phyloP scores from a whole-genome alignment of 2,797 vertebrate genomes.

The Serranus cabrilla region DNA sequence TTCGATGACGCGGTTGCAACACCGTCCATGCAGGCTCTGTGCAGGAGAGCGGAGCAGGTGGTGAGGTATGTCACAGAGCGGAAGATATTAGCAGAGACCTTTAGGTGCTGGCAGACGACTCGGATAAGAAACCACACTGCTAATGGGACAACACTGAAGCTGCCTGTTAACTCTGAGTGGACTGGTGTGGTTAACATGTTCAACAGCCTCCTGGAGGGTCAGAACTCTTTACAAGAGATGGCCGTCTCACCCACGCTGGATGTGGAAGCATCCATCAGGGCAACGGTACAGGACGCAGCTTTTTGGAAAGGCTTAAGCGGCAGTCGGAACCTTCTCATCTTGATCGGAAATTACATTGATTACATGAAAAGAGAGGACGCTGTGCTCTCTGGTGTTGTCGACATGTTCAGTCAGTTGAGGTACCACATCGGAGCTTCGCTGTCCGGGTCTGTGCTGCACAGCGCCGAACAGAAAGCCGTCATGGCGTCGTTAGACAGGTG shows the following conservation, averaged over 20 bases:
- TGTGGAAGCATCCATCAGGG: conserved; percentile 42
- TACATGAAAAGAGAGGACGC: conserved; percentile 59
- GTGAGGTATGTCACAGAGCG: conserved; percentile 38
- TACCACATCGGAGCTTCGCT: conserved; percentile 47
- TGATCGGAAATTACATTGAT: conserved; percentile 59
- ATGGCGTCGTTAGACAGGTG: conserved; percentile 53
- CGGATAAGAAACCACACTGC: conserved; percentile 29
- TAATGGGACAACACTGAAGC: conserved; percentile 28
- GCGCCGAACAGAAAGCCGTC: conserved; percentile 61
- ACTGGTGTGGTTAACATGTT: conserved; percentile 57
- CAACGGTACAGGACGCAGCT: conserved; percentile 49
- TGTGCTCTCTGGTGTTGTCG: conserved; percentile 58
- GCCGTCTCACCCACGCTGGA: conserved; percentile 42
- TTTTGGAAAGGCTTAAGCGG: conserved; percentile 71
- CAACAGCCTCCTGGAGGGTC: conserved; percentile 63
- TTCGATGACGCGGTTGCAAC: conserved; percentile 41
- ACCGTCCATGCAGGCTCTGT: conserved; percentile 51
- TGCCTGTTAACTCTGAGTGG: conserved; percentile 42
- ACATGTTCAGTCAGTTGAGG: conserved; percentile 61
- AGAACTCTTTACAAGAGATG: conserved; percentile 66
- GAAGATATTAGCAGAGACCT: conserved; percentile 32
- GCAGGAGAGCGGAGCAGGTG: conserved; percentile 63
- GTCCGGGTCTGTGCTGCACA: conserved; percentile 49
- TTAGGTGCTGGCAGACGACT: conserved; percentile 36
- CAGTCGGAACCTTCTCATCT: conserved; percentile 58